Evolutionary conservation across 1,140 invertebrate genomes (phyloP).

Genomic region (Musca domestica): DNA sequence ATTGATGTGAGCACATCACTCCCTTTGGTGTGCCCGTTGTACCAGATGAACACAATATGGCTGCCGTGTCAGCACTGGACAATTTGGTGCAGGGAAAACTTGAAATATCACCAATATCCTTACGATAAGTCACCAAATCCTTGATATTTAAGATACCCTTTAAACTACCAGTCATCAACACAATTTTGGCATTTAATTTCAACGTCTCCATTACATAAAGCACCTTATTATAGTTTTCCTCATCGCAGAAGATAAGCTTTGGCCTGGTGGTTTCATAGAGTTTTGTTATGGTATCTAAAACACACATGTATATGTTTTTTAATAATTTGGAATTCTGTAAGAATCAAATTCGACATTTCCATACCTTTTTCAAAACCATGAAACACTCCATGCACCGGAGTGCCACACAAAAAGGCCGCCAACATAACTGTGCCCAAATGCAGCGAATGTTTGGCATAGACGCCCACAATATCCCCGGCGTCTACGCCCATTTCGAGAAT

Average conservation of each 20-base stretch:
- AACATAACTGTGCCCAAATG: slow-evolving; percentile 40
- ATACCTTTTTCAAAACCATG: slow-evolving; percentile 40
- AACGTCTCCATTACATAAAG: slow-evolving; percentile 30
- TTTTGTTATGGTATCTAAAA: slow-evolving; percentile 40
- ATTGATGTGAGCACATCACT: too few relatives aligned
- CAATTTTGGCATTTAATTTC: slow-evolving; percentile 37
- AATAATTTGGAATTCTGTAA: neutral
- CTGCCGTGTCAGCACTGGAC: slow-evolving; percentile 41
- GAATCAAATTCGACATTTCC: neutral
- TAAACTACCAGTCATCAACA: slow-evolving; percentile 35
- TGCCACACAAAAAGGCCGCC: slow-evolving; percentile 39
- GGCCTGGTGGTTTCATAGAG: slow-evolving; percentile 43
- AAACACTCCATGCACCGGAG: slow-evolving; percentile 42
- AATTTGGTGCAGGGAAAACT: slow-evolving; percentile 41
- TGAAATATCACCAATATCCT: too few relatives aligned
- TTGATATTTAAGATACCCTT: slow-evolving; percentile 39
- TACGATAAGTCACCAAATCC: slow-evolving; percentile 13
- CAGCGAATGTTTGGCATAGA: slow-evolving; percentile 40
- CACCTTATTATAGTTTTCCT: slow-evolving; percentile 36
- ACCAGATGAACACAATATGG: slow-evolving; percentile 50
- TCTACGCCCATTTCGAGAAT: slow-evolving; percentile 32
- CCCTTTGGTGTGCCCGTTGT: too few relatives aligned
- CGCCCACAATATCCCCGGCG: slow-evolving; percentile 40
- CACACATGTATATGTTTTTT: neutral
- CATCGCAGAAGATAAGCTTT: slow-evolving; percentile 46